Evolutionary conservation across 2,797 vertebrate species (phyloP).

Genomic region (Gobio occitaniae): DNA sequence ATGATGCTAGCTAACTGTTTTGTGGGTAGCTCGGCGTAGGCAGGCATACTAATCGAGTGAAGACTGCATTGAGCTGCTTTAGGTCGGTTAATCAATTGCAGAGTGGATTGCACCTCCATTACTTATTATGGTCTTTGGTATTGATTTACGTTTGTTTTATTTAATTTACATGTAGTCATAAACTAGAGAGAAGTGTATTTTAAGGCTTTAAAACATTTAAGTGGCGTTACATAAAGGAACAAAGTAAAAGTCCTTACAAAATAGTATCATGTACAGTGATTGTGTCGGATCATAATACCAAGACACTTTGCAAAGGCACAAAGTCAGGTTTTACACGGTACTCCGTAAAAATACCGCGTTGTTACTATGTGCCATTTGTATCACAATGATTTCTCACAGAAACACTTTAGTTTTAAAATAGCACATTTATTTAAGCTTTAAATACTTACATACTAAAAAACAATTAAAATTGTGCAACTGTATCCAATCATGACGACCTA

Average conservation of each 20-base stretch:
- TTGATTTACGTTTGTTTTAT: neutral
- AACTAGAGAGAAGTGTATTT: neutral
- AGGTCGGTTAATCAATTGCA: slow-evolving; percentile 40
- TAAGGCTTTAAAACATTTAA: neutral
- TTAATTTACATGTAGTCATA: neutral
- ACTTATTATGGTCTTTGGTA: neutral
- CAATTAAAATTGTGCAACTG: slow-evolving; percentile 5
- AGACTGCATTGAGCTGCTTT: neutral
- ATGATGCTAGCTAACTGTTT: slow-evolving; percentile 63
- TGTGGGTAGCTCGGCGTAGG: slow-evolving; percentile 53
- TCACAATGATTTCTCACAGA: neutral
- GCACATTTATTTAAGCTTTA: slow-evolving; percentile 15
- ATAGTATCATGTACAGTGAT: neutral
- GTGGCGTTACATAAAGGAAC: neutral
- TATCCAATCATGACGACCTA: neutral
- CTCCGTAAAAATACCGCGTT: neutral
- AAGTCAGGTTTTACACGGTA: neutral
- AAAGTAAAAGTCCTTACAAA: neutral
- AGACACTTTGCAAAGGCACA: too few relatives aligned
- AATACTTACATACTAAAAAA: slow-evolving; percentile 17
- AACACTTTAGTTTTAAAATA: neutral
- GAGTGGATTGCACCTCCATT: slow-evolving; percentile 23
- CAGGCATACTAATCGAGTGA: slow-evolving; percentile 54
- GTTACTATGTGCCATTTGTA: neutral
- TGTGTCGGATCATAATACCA: neutral